phyloP scores from a whole-genome alignment of 2,113 vertebrate genomes.

The Oceanites oceanicus region DNA sequence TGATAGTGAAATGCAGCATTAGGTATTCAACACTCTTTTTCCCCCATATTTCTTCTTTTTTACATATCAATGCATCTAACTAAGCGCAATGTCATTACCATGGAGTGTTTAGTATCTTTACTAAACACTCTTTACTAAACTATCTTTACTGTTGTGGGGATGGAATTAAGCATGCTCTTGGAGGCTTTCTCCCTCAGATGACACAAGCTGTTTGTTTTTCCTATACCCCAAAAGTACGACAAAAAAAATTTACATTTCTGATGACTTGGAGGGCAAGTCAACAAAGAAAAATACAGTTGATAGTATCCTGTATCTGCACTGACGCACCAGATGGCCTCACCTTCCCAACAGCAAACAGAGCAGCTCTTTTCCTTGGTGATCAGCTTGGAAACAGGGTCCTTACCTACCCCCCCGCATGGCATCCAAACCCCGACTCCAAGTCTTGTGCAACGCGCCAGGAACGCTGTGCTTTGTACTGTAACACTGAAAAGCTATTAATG shows the following conservation, averaged over 20 bases:
- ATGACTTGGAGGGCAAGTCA: background rate
- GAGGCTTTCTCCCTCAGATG: background rate
- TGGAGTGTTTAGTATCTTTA: background rate
- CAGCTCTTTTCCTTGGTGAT: rapidly evolving
- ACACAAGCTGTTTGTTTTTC: background rate
- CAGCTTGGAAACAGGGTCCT: background rate
- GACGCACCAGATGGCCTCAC: rapidly evolving
- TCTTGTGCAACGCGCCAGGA: rapidly evolving
- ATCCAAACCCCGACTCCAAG: background rate
- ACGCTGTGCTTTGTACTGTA: rapidly evolving
- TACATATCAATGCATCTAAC: background rate
- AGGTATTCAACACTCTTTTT: background rate
- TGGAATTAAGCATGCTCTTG: background rate
- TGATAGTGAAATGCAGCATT: background rate
- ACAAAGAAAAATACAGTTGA: rapidly evolving
- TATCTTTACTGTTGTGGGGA: background rate
- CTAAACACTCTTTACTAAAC: too few relatives aligned
- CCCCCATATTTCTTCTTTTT: background rate
- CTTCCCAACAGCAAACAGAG: background rate
- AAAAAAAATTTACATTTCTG: background rate
- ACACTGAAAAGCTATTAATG: rapidly evolving
- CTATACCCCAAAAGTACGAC: background rate
- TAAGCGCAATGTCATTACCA: background rate
- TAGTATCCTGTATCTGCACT: background rate
- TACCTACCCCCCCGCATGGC: rapidly evolving